Conservation (phyloP, 1,140 invertebrate genomes). For the Lepidurus arcticus region DNA sequence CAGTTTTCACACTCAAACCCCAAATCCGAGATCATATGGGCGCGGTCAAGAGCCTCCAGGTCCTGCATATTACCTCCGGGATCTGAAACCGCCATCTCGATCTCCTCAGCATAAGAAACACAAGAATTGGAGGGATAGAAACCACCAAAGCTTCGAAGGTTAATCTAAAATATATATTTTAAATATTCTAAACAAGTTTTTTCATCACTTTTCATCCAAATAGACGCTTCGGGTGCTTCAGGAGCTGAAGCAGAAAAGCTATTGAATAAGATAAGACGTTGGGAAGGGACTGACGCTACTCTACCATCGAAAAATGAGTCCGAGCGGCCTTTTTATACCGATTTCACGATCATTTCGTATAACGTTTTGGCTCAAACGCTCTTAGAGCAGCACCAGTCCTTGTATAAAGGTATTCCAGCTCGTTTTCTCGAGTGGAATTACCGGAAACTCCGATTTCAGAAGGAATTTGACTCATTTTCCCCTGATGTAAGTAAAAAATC, state of each 20-base stretch:
- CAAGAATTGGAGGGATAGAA: not conserved
- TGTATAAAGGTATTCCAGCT: slow-evolving; percentile 61
- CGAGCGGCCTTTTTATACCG: not conserved
- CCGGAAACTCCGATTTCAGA: slow-evolving; percentile 58
- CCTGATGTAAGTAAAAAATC: slow-evolving; percentile 61
- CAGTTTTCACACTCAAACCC: not conserved
- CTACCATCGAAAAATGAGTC: not conserved
- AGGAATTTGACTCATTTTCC: slow-evolving; percentile 61
- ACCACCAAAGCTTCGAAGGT: not conserved
- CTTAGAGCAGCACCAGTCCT: slow-evolving; percentile 62
- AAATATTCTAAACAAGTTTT: no score
- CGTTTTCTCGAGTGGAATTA: slow-evolving; percentile 62
- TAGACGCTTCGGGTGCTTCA: no score
- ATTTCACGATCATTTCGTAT: slow-evolving; percentile 60
- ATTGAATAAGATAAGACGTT: not conserved
- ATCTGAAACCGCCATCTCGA: not conserved
- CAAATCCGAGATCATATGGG: not conserved
- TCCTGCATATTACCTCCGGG: not conserved
- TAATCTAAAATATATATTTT: not conserved
- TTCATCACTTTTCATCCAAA: no score
- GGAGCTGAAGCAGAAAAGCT: no score
- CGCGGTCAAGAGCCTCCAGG: not conserved
- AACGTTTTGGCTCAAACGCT: slow-evolving; percentile 83
- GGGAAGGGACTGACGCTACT: not conserved
- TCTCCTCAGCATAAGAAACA: not conserved